Conservation (phyloP, 2,888 invertebrate species). For the Drosophila barbarae region DNA sequence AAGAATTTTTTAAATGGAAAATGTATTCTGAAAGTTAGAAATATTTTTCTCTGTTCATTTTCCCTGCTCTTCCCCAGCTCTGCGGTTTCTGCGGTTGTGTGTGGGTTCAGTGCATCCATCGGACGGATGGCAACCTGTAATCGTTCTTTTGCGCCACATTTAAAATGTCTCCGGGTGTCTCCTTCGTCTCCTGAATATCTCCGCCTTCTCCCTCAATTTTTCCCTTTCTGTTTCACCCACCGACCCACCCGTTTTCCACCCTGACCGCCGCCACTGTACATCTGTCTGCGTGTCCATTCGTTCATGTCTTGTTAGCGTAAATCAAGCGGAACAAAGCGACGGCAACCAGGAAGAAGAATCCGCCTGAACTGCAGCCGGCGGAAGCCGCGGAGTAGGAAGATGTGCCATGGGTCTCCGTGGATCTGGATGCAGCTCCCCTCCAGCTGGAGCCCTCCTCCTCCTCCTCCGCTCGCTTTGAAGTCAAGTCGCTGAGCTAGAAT, state of each 20-base stretch:
- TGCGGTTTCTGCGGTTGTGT: constrained; percentile 57
- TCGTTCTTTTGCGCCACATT: constrained; percentile 73
- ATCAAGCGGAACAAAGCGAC: constrained; percentile 73
- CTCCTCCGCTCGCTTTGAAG: constrained; percentile 24
- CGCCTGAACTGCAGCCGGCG: constrained; percentile 16
- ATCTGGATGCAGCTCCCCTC: constrained; percentile 7
- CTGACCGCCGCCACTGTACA: constrained; percentile 24
- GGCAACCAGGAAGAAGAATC: constrained; percentile 47
- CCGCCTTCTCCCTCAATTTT: too few relatives aligned
- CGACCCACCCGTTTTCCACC: constrained; percentile 8
- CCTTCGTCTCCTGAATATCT: constrained; percentile 25
- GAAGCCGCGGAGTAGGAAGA: constrained; percentile 36
- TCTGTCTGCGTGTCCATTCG: constrained; percentile 66
- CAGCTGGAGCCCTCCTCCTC: background rate
- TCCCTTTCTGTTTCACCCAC: background rate
- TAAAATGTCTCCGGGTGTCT: constrained; percentile 70
- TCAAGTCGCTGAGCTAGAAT: constrained; percentile 65
- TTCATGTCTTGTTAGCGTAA: constrained; percentile 75
- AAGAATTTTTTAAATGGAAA: background rate
- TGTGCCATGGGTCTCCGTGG: constrained; percentile 53
- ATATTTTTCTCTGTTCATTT: background rate
- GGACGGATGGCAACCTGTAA: constrained; percentile 68
- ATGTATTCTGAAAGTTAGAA: background rate
- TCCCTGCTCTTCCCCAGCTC: constrained; percentile 19
- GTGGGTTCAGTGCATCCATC: constrained; percentile 49